Evolutionary conservation across 2,797 vertebrate species (phyloP).

Genomic region (Centropyge bicolor): DNA sequence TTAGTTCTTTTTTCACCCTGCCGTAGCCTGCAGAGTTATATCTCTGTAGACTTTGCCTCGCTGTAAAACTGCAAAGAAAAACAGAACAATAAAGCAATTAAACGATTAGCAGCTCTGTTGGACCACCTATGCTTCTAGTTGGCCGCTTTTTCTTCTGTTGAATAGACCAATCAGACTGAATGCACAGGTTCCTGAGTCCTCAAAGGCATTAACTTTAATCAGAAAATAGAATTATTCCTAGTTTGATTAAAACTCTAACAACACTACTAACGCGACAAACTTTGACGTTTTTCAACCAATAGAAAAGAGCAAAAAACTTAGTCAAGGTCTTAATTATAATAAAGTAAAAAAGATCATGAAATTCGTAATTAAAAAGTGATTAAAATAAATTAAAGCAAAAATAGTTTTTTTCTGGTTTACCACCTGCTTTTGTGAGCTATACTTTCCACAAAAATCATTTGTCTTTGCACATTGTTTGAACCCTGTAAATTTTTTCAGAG

Average conservation of each 20-base stretch:
- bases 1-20: slow-evolving; percentile 1
- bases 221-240: neutral
- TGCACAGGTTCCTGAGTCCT: slow-evolving; percentile 1
- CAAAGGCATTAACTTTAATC: neutral
- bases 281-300: neutral
- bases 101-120: slow-evolving; percentile 36
- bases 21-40: slow-evolving; percentile 2
- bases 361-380: no score
- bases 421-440: neutral
- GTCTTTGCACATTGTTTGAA: neutral
- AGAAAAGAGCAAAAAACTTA: neutral
- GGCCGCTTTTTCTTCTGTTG: neutral
- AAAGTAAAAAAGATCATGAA: slow-evolving; percentile 4
- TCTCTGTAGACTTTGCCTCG: slow-evolving; percentile 73
- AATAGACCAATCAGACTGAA: slow-evolving; percentile 12
- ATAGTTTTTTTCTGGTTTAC: neutral
- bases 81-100: slow-evolving; percentile 75
- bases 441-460: neutral
- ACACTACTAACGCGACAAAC: neutral
- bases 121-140: slow-evolving; percentile 8
- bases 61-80: slow-evolving; percentile 60
- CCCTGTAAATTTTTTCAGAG: neutral
- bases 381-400: neutral
- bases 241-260: neutral
- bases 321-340: neutral